Base-by-base conservation (phyloP, 92 coral and sea anemone genomes). In the Virgularia gustaviana region DNA sequence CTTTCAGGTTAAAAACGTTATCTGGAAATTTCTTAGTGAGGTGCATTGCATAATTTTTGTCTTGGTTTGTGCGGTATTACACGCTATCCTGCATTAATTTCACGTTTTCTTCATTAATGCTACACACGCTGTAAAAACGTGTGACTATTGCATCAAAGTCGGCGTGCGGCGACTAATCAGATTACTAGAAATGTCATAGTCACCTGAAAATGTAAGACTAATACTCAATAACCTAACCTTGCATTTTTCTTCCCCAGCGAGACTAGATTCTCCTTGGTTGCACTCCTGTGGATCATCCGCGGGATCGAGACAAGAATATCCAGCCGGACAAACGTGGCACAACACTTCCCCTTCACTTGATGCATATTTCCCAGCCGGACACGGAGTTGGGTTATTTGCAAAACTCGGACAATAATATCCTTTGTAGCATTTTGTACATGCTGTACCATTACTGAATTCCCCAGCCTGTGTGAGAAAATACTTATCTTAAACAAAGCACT, bases 341-440 rank as follows among this genome's bases (percentile, higher is more conserved):
- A 81, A 45, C 11, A 90, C 96, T 20, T 87, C 64, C 1, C 99
- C 89, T 30, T 88, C 74, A n/a, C 72, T 81, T 65, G 85, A 76
- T 29, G 96, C 80, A 64, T 76, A 89, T 31, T 87, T 82, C 25
- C 99, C 99, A 27, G 36, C 36, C 31, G 92, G 77, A 63, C 99
- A 94, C 1, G 90, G 88, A 60, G 80, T 94, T 20, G 99, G 99
- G 29, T 71, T 76, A 74, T 72, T 78, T 28, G 87, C 47, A 18
- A 85, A 86, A 2, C 90, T 84, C 9, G 99, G 99, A 70, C 99
- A 94, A 61, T 76, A 87, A 66, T 89, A 95, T 23, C 99, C 99
- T 53, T 74, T 39, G 25, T 79, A 80, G 42, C 99, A 94, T 27
- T 81, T 70, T 28, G 87, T 76, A 61, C 99, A 94, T 65, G 83